Conservation (phyloP, 2,113 vertebrate genomes). For the Oriolus oriolus region DNA sequence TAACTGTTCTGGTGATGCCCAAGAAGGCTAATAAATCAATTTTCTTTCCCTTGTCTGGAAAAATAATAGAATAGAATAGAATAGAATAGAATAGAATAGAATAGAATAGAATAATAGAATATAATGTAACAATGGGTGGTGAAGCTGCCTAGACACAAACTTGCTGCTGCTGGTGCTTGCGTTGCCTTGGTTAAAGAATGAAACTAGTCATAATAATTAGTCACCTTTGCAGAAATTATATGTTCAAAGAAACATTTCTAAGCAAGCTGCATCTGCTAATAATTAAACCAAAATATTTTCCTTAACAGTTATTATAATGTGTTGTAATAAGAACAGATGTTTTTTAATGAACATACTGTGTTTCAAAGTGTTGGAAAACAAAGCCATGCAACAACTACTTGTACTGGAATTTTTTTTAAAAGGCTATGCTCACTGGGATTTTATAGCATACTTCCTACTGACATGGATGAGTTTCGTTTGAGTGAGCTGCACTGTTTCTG, state of each 20-base stretch:
- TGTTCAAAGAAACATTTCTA: background rate
- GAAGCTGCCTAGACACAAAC: background rate
- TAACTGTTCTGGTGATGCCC: background rate
- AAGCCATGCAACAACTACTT: background rate
- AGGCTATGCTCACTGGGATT: background rate
- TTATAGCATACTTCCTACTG: background rate
- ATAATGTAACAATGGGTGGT: background rate
- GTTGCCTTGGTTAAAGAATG: background rate
- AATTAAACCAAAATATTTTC: background rate
- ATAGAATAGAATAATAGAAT: background rate
- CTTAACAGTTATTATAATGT: background rate
- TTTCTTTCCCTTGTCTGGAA: background rate
- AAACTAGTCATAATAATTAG: background rate
- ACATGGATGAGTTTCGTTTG: background rate
- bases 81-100: too few species aligned
- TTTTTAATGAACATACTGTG: background rate
- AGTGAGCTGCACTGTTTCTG: background rate
- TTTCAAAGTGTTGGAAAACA: background rate
- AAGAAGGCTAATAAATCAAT: background rate
- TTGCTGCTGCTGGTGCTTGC: background rate
- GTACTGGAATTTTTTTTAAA: background rate
- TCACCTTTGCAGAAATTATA: background rate
- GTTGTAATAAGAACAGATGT: slow-evolving; percentile 2
- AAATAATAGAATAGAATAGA: background rate
- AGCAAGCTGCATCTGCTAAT: background rate